A percentile compares a stretch with the other conserved stretches of the same genome.
Evolutionary conservation across 2,888 invertebrate genomes (phyloP).

Genomic region (Drosophila conformis): DNA sequence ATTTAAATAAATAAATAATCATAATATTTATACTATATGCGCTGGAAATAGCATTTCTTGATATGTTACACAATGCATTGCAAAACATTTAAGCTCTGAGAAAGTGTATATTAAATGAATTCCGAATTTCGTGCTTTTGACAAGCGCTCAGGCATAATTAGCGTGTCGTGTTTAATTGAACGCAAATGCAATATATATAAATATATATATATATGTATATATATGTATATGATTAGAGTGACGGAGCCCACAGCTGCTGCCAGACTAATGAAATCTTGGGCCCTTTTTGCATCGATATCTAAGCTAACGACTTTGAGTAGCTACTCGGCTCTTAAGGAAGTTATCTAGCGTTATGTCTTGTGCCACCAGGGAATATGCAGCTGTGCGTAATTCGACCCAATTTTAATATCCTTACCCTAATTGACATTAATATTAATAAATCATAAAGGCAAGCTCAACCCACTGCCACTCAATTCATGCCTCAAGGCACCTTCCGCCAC

Average conservation of each 20-base stretch:
- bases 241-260: slow-evolving; percentile 38
- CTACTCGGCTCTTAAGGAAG: background rate
- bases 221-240: background rate
- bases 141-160: slow-evolving; percentile 64
- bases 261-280: slow-evolving; percentile 18
- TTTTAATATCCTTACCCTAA: slow-evolving; percentile 3
- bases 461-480: background rate
- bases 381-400: slow-evolving; percentile 1
- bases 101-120: slow-evolving; percentile 6
- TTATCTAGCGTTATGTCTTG: background rate
- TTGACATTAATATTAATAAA: slow-evolving; percentile 12
- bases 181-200: slow-evolving; percentile 14
- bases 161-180: slow-evolving; percentile 74
- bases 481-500: background rate
- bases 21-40: background rate
- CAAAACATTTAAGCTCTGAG: too few species aligned
- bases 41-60: background rate
- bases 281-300: slow-evolving; percentile 14
- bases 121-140: slow-evolving; percentile 46
- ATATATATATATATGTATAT: slow-evolving; percentile 5
- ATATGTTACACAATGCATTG: background rate
- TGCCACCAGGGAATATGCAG: background rate
- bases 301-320: slow-evolving; percentile 11
- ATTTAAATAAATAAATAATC: background rate
- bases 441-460: background rate